phyloP scores from a whole-genome alignment of 2,888 invertebrate species.

The Parnassius orleans region DNA sequence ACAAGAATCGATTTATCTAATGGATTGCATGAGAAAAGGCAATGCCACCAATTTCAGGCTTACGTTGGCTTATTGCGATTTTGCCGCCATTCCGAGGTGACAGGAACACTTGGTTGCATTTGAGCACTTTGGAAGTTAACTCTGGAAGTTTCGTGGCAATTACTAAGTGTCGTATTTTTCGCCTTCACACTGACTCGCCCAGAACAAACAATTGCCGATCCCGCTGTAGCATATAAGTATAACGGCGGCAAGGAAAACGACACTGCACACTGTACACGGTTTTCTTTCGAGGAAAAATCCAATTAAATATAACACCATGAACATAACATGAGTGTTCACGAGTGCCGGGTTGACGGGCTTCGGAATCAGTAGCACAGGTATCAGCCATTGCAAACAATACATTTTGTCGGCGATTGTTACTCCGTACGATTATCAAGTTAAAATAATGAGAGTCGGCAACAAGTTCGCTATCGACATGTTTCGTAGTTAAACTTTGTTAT shows the following conservation, averaged over 20 bases:
- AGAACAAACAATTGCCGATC: conserved; percentile 96
- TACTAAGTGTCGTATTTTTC: conserved; percentile 80
- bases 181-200: conserved; percentile 90
- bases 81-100: conserved; percentile 38
- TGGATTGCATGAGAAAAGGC: conserved; percentile 20
- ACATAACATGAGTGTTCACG: conserved; percentile 98
- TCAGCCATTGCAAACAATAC: conserved; percentile 99
- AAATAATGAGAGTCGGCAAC: conserved; percentile 4
- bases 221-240: conserved; percentile 98
- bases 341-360: conserved; percentile 98
- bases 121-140: conserved; percentile 56
- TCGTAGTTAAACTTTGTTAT: conserved; percentile 39
- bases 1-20: conserved; percentile 39
- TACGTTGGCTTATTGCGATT: conserved; percentile 27
- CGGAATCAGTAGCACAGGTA: conserved; percentile 97
- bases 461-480: conserved; percentile 31
- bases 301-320: conserved; percentile 96
- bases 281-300: conserved; percentile 97
- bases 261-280: conserved; percentile 98
- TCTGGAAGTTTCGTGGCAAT: conserved; percentile 42
- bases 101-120: conserved; percentile 55
- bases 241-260: conserved; percentile 96
- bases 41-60: conserved; percentile 30
- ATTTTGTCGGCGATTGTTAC: conserved; percentile 69
- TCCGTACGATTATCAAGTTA: conserved; percentile 26